Base-by-base conservation (phyloP, 2,888 invertebrate genomes). In the Cephus pygmeus region DNA sequence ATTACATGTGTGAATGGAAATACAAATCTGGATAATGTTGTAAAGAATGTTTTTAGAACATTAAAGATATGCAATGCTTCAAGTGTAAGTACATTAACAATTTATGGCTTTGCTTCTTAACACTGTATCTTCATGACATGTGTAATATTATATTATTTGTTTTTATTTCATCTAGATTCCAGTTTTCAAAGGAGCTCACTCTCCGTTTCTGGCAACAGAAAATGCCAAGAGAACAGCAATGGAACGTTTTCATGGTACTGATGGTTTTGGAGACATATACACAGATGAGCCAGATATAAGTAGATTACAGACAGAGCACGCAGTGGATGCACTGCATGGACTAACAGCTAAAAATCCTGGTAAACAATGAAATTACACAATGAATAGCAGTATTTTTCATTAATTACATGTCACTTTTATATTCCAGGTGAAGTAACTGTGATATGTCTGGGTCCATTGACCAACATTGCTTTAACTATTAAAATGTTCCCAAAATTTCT, bases 1-100 rank as follows among this genome's bases (percentile, higher is more conserved):
- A 93, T 97, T 1, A 96, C 96, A 0, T 96, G 96, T 76, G 95
- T 94, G 0, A 93, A 94, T 84, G 97, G 97, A 1, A 97, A 97
- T 87, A 95, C 96, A 0, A 91, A 90, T 1, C 92, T 96, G 76
- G 93, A 95, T 15, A 94, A 96, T 87, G 96, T 95, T 0, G 93
- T 93, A 36, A 91, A 91, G 31, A 97, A 97, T 88, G 95, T 96
- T 34, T 93, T 95, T 73, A 93, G 95, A 83, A 94, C 95, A 76
- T 90, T 97, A 15, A 92, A 93, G 83, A 91, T 93, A 11, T 94
- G 93, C 15, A 91, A 92, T 33, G 92, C 94, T 80, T 92, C 93
- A 82, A 94, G 95, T 87, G 96, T 95, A 90, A 93, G 94, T 92
- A 23, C 0, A 56, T 56, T 56, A 56, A 56, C 4, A 56, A 9